Evolutionary conservation across 2,888 invertebrate genomes (phyloP), one percentile per base, ranked within the genome.

Genomic region (Sminthurides aquaticus): DNA sequence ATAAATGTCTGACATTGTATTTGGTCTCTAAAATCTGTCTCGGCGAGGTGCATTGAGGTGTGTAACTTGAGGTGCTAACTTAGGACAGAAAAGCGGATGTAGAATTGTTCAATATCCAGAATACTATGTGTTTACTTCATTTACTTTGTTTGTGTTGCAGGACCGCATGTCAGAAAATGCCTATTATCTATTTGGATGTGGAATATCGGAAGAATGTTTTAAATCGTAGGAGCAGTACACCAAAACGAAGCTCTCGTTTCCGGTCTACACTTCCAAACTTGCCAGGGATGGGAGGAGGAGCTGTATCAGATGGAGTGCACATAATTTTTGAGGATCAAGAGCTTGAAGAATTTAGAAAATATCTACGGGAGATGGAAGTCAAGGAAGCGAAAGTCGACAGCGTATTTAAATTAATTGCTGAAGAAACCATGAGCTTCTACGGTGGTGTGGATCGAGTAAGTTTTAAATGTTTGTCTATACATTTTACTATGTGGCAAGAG

Each of bases 321-420:
- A 54, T 59, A 15, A 64, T 64, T 28, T 54, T 34, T 15, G 55
- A 34, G 1, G 55, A 64, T 64, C 55, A 59, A 2, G 27, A 54
- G 25, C 24, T 64, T 2, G 56, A 64, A 55, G 64, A 55, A 2
- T 60, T 64, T n/a, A 28, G 60, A 18, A 64, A 64, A 56, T 64
- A 64, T 24, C 43, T 64, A 43, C 8, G 18, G 43, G 43, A 43
- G 52, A 20, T 20, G 52, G 20, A 52, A 52, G 24, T 25, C 25
- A 64, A 58, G 27, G 52, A 25, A n/a, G 54, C 58, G 2, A 29
- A 52, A 48, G 49, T 11, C 43, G 8, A 34, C 5, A 15, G 15
- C 43, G 5, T 34, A 15, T 34, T 11, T 15, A 34, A 15, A 5
- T 11, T 34, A 34, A 15, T 15, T 34, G 5, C 15, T 34, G 43